Conservation (phyloP, 2,113 vertebrate species). For the Bujurquina vittata region DNA sequence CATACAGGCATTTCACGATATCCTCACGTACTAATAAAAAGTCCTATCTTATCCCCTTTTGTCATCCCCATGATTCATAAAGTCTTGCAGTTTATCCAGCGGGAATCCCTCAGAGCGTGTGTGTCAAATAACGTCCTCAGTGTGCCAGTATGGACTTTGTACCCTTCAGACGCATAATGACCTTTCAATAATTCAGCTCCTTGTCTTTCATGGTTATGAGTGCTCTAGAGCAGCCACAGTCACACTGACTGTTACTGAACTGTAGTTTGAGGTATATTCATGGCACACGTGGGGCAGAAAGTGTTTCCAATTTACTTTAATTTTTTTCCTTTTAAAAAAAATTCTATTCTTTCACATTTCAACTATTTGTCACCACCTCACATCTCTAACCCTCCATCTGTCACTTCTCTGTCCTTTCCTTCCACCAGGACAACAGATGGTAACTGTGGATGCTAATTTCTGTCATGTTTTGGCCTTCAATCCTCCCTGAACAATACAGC, state of each 20-base stretch:
- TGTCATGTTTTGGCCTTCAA: constrained; percentile 8
- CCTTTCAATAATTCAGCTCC: constrained; percentile 8
- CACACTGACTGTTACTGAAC: not conserved
- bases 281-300: not conserved
- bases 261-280: not conserved
- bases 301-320: not conserved
- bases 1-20: not conserved
- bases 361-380: not conserved
- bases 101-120: not conserved
- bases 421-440: constrained; percentile 51
- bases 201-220: not conserved
- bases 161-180: not conserved
- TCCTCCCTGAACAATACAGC: not conserved
- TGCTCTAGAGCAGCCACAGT: not conserved
- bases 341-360: not conserved
- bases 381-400: not conserved
- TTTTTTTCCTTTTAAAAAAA: not conserved
- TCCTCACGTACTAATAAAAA: constrained; percentile 9
- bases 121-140: not conserved
- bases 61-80: constrained; percentile 5
- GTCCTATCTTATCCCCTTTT: not conserved
- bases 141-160: constrained; percentile 5
- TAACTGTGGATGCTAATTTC: constrained; percentile 15
- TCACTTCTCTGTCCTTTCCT: not conserved
- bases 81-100: constrained; percentile 6